phyloP scores from a whole-genome alignment of 2,888 invertebrate species.

The Scrobipalpa costella region DNA sequence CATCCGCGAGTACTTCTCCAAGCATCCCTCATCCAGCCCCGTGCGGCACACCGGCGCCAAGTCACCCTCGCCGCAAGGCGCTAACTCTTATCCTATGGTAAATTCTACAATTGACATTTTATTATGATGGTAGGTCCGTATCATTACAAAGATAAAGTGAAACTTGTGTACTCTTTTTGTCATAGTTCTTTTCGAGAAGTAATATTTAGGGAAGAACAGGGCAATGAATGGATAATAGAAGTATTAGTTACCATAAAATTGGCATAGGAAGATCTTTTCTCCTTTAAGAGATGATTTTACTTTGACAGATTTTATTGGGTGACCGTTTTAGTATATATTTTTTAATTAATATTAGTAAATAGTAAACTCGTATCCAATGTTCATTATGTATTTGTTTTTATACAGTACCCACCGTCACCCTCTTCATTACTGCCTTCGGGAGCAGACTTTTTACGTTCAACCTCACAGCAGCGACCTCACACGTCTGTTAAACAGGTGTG shows the following conservation, averaged over 20 bases:
- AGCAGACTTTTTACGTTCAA: slow-evolving; percentile 82
- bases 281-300: background rate
- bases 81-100: slow-evolving; percentile 88
- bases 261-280: background rate
- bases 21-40: slow-evolving; percentile 91
- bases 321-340: background rate
- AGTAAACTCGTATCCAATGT: background rate
- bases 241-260: background rate
- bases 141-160: no score
- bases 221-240: no score
- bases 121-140: no score
- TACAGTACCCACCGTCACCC: slow-evolving; percentile 88
- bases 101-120: slow-evolving; percentile 36
- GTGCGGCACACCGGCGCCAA: slow-evolving; percentile 90
- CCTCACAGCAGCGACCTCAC: slow-evolving; percentile 73
- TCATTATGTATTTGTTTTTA: slow-evolving; percentile 37
- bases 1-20: slow-evolving; percentile 94
- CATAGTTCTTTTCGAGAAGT: no score
- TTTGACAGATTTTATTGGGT: background rate
- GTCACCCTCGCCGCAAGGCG: slow-evolving; percentile 90
- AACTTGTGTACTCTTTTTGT: no score
- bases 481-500: slow-evolving; percentile 76
- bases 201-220: no score
- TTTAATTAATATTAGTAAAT: background rate
- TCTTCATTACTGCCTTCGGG: slow-evolving; percentile 75